phyloP scores from a whole-genome alignment of 2,113 vertebrate species.

The Leucoraja erinaceus region DNA sequence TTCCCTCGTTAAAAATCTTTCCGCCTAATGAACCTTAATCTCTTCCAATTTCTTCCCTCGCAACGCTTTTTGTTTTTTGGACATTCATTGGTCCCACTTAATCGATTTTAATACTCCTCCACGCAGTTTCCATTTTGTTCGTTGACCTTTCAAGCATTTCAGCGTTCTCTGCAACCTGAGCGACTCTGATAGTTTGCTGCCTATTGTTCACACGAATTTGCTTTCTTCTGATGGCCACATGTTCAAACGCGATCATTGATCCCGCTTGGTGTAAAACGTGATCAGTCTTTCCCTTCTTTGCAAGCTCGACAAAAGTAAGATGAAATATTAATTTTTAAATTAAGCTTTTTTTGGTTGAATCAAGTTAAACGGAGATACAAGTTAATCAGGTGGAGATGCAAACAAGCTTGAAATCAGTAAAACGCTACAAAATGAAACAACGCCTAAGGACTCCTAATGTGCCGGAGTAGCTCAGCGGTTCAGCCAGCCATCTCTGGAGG shows the following conservation, averaged over 20 bases:
- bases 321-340: not conserved
- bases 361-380: not conserved
- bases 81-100: not conserved
- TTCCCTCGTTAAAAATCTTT: not conserved
- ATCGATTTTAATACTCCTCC: not conserved
- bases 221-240: not conserved
- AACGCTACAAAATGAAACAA: too few relatives aligned
- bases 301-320: not conserved
- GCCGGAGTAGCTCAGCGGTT: too few relatives aligned
- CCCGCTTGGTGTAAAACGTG: not conserved
- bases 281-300: not conserved
- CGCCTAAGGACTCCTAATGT: too few relatives aligned
- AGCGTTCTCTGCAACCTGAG: not conserved
- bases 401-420: not conserved
- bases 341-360: not conserved
- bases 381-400: not conserved
- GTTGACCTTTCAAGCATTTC: not conserved
- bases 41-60: not conserved
- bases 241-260: not conserved
- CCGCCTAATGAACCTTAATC: not conserved
- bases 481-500: too few relatives aligned
- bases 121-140: not conserved
- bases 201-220: not conserved
- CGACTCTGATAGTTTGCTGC: not conserved
- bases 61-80: not conserved